Evolutionary conservation across 2,113 vertebrate genomes (phyloP), one percentile per base, ranked within the genome.

Genomic region (Proteles cristata): DNA sequence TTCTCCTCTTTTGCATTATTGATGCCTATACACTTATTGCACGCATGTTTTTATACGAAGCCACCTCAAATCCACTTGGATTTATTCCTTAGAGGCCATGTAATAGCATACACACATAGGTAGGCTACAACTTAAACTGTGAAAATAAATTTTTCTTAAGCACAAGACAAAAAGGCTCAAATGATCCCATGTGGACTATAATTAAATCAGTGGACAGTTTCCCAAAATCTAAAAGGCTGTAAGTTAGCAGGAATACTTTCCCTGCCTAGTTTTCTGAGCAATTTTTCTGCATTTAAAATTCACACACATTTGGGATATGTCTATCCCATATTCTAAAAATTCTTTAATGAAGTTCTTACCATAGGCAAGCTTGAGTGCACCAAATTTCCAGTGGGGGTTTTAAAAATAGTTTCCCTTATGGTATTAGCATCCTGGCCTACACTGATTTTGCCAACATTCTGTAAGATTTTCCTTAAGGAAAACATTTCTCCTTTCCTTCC

Each of bases 261-360:
- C n/a, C 90, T 80, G 15, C 85, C 65, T 28, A 63, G 53, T 93
- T 74, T 93, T 68, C 86, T 74, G 65, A 90, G 71, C 10, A 17
- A 86, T 28, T 94, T 82, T 74, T 69, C 69, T 93, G 39, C 31
- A 91, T 85, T 89, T 94, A 77, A 80, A 91, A 90, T 74, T 55
- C 39, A 93, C 14, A 82, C 6, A 28, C 15, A 65, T 31, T 89
- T 94, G 28, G 84, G 26, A 55, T 11, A 82, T 17, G 5, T 71
- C 77, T 50, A 76, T 45, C 5, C 39, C n/a, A 50, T 33, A 83
- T 69, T 50, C 81, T 81, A 66, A 81, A 96, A 85, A 39, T 45
- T 89, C 77, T 73, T 48, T 61, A 45, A 82, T 55, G 48, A 88
- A 88, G 31, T 43, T 76, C 45, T 26, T 31, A 84, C 45, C 39